Evolutionary conservation across 2,888 invertebrate genomes (phyloP).

Genomic region (Nomada ruficornis): DNA sequence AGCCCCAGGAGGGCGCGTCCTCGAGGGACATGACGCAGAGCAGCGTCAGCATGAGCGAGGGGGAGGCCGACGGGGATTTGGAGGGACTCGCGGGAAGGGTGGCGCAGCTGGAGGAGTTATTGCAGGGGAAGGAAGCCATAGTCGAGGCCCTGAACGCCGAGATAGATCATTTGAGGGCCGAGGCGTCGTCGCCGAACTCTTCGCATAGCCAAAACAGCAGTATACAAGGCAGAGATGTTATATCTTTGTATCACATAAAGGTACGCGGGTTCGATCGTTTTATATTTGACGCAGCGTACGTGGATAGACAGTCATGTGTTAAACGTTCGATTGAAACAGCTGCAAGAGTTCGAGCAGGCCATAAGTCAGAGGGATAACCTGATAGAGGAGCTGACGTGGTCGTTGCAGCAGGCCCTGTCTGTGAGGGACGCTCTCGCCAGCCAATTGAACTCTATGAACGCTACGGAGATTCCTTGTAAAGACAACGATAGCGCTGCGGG

Average conservation of each 20-base stretch:
- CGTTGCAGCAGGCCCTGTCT: slow-evolving; percentile 88
- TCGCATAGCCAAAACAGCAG: slow-evolving; percentile 86
- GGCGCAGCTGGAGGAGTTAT: slow-evolving; percentile 84
- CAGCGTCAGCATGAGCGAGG: slow-evolving; percentile 82
- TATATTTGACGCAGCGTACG: no score
- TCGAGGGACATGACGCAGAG: slow-evolving; percentile 80
- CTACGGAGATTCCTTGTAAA: slow-evolving; percentile 85
- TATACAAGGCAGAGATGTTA: slow-evolving; percentile 89
- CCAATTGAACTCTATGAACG: slow-evolving; percentile 87
- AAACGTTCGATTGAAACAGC: slow-evolving; percentile 67
- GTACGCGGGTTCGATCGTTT: slow-evolving; percentile 82
- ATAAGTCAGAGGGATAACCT: slow-evolving; percentile 89
- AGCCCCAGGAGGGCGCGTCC: slow-evolving; percentile 76
- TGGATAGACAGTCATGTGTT: slow-evolving; percentile 4
- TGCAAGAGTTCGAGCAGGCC: slow-evolving; percentile 90
- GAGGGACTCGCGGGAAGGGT: slow-evolving; percentile 82
- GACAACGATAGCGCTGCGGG: slow-evolving; percentile 82
- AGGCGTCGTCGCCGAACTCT: slow-evolving; percentile 85
- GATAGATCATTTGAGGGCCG: slow-evolving; percentile 84
- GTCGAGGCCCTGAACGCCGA: slow-evolving; percentile 85
- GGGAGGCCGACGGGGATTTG: slow-evolving; percentile 81
- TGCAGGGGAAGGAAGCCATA: slow-evolving; percentile 85
- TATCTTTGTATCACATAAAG: slow-evolving; percentile 89
- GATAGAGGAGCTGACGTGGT: slow-evolving; percentile 90
- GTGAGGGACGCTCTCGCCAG: slow-evolving; percentile 87